These are phyloP conservation scores for Venustaconcha ellipsiformis DNA, from an alignment of 1,140 invertebrate species.

Conservation along the genomic window DNA sequence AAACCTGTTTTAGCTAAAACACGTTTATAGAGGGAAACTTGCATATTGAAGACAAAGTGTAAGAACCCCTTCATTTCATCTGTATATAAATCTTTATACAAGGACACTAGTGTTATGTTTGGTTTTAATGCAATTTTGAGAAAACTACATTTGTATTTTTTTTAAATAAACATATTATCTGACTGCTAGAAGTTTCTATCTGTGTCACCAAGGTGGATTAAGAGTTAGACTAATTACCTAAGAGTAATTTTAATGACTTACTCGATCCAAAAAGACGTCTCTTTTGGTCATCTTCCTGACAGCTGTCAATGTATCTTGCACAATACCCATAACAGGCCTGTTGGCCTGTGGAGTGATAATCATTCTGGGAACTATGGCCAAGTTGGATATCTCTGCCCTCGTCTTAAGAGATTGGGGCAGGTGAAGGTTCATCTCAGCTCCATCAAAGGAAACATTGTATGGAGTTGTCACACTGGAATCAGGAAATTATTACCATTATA, in stretches of 20 bases:
- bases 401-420: conserved; percentile 99
- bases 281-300: conserved; percentile 99
- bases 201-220: too few species aligned
- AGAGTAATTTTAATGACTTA: conserved; percentile 42
- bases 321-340: conserved; percentile 96
- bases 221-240: too few species aligned
- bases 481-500: background rate
- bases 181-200: too few species aligned
- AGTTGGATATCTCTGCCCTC: conserved; percentile 96
- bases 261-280: conserved; percentile 97
- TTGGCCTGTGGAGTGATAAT: conserved; percentile 87
- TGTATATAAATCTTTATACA: too few species aligned
- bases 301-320: conserved; percentile 97
- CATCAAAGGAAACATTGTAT: conserved; percentile 99
- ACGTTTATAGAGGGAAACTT: too few species aligned
- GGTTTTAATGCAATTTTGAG: too few species aligned
- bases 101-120: too few species aligned
- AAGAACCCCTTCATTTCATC: too few species aligned
- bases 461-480: conserved; percentile 93
- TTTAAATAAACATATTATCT: too few species aligned
- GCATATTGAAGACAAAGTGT: too few species aligned
- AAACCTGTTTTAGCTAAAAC: too few species aligned
- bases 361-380: conserved; percentile 96
- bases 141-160: too few species aligned
- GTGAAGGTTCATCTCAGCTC: conserved; percentile 99